Base-by-base conservation (phyloP, 2,888 invertebrate genomes). In the Agonum fuliginosum region DNA sequence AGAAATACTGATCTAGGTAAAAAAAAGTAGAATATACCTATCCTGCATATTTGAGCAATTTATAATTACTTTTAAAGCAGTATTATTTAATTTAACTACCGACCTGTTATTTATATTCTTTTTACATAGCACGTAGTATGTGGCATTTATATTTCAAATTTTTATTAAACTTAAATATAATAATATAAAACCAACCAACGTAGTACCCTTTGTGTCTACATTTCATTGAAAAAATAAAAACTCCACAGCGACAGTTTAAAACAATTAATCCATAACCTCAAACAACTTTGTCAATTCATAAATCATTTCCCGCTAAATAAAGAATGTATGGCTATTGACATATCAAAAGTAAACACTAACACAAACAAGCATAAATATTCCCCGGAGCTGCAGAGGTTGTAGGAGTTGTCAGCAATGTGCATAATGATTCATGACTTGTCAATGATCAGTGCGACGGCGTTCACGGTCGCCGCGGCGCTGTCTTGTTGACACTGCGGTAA, bases 401-500 rank as follows among this genome's bases (percentile, higher is more conserved):
- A 2, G 46, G 17, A 10, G 46, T 2, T 46, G 46, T 46, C 46
- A 46, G 4, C 46, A 17, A 17, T 8, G 46, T 46, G 46, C 46
- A 46, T 46, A 46, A 46, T 46, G 46, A 46, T 46, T 14, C 19
- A 46, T 46, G 46, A 46, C 14, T 65, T 65, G 34, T 37, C 65
- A 65, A 65, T 65, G 30, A 65, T 65, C 65, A n/a, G 19, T 19
- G 65, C 65, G n/a, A 22, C 34, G 27, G 10, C 17, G 1, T 3
- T 8, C 19, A 20, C 22, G 1, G 30, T 8, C 19, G 54, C 22
- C 14, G 58, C 30, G 14, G 46, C 46, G 19, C 34, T 34, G 34
- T 65, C 65, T 65, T 65, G 65, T 65, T 65, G 34, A 65, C 27
- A 65, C 34, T 65, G 34, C 27, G 65, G 65, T 65, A 69, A 69